phyloP scores from a whole-genome alignment of 2,113 vertebrate species.

The Leucosticte australis region DNA sequence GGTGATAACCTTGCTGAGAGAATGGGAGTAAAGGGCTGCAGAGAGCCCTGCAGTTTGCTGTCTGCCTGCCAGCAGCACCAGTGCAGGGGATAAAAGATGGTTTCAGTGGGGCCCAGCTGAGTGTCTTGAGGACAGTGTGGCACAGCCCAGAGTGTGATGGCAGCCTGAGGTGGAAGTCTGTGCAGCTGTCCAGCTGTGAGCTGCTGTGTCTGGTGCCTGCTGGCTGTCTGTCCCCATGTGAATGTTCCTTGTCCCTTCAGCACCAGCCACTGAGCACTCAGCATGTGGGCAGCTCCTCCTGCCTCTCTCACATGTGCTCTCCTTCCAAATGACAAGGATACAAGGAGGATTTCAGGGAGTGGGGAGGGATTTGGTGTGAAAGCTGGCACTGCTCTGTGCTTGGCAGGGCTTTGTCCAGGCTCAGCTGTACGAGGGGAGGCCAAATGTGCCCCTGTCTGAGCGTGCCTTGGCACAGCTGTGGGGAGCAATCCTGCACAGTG shows the following conservation, averaged over 20 bases:
- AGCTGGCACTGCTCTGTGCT: not conserved
- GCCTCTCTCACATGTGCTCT: not conserved
- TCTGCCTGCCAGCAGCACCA: not conserved
- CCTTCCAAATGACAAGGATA: not conserved
- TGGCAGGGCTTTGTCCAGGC: not conserved
- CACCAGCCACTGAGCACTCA: fast-evolving
- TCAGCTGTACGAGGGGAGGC: not conserved
- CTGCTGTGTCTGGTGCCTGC: not conserved
- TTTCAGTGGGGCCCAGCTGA: not conserved
- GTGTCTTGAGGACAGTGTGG: not conserved
- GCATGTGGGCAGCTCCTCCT: not conserved
- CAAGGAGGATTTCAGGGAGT: not conserved
- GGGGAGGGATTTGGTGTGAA: not conserved
- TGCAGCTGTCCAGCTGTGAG: not conserved
- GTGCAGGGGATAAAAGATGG: not conserved
- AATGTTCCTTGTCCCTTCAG: not conserved
- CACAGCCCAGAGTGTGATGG: not conserved
- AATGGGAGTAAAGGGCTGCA: not conserved
- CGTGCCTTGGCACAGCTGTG: not conserved
- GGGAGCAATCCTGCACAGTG: not conserved
- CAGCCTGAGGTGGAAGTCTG: not conserved
- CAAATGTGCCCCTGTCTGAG: not conserved
- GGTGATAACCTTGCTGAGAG: not conserved
- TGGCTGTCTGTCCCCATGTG: not conserved
- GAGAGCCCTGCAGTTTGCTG: not conserved